phyloP scores from a whole-genome alignment of 1,140 invertebrate genomes.

The Orius laevigatus region DNA sequence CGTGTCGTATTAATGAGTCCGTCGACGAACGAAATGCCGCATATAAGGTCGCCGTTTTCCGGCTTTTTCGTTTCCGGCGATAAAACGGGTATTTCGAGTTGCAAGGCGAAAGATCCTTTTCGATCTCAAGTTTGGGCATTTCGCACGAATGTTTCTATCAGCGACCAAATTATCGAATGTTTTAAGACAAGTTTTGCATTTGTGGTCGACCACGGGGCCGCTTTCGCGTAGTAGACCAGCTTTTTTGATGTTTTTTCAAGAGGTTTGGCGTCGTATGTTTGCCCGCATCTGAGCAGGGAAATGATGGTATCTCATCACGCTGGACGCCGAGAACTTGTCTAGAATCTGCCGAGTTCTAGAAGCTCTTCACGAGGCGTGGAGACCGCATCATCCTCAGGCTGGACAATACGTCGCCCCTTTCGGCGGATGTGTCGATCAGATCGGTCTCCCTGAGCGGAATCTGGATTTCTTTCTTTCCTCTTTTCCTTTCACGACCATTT shows the following conservation, averaged over 20 bases:
- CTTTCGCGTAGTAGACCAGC: slow-evolving; percentile 2
- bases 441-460: slow-evolving; percentile 7
- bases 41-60: background rate
- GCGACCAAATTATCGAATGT: slow-evolving; percentile 3
- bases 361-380: slow-evolving; percentile 5
- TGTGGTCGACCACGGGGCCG: slow-evolving; percentile 1
- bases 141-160: slow-evolving; percentile 8
- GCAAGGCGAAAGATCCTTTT: slow-evolving; percentile 6
- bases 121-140: slow-evolving; percentile 16
- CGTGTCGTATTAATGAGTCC: slow-evolving; percentile 9
- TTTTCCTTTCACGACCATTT: no score
- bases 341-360: slow-evolving; percentile 6
- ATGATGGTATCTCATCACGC: background rate
- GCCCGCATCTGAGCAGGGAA: slow-evolving; percentile 5
- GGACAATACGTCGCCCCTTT: slow-evolving; percentile 12
- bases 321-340: background rate
- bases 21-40: slow-evolving; percentile 8
- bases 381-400: slow-evolving; percentile 16
- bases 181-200: slow-evolving; percentile 2
- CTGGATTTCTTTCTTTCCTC: no score
- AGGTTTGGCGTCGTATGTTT: background rate
- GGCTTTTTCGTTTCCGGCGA: no score
- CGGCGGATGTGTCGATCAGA: slow-evolving; percentile 14
- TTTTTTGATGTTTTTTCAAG: slow-evolving; percentile 6
- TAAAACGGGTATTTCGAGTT: slow-evolving; percentile 14